Conservation (phyloP, 2,797 vertebrate genomes). For the Pyrocephalus nanus region DNA sequence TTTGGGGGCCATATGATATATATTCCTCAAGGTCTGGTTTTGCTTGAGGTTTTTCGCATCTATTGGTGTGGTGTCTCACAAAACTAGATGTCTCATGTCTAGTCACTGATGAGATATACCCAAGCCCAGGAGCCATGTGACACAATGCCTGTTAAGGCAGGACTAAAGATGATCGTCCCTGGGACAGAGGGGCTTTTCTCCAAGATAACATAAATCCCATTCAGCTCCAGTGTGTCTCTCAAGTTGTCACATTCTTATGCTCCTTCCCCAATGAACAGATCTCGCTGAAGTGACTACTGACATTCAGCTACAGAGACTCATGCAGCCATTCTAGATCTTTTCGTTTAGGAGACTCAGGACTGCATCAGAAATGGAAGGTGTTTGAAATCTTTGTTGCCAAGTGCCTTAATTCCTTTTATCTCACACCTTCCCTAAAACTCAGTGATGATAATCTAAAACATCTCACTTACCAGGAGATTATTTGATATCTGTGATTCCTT, state of each 20-base stretch:
- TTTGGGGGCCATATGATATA: accelerated
- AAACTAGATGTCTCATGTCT: not conserved
- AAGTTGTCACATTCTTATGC: not conserved
- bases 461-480: not conserved
- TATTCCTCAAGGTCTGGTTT: not conserved
- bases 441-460: not conserved
- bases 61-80: not conserved
- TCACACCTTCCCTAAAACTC: not conserved
- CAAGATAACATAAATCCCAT: not conserved
- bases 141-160: not conserved
- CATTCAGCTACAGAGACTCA: not conserved
- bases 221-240: not conserved
- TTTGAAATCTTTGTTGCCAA: not conserved
- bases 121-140: accelerated
- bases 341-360: not conserved
- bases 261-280: not conserved
- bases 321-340: not conserved
- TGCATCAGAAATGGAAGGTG: not conserved
- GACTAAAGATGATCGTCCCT: accelerated
- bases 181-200: not conserved
- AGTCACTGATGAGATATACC: not conserved
- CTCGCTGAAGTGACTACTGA: not conserved
- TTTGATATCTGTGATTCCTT: not conserved
- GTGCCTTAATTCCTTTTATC: not conserved
- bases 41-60: not conserved